Conservation (phyloP, 1,140 invertebrate species). For the Ceratina australensis region DNA sequence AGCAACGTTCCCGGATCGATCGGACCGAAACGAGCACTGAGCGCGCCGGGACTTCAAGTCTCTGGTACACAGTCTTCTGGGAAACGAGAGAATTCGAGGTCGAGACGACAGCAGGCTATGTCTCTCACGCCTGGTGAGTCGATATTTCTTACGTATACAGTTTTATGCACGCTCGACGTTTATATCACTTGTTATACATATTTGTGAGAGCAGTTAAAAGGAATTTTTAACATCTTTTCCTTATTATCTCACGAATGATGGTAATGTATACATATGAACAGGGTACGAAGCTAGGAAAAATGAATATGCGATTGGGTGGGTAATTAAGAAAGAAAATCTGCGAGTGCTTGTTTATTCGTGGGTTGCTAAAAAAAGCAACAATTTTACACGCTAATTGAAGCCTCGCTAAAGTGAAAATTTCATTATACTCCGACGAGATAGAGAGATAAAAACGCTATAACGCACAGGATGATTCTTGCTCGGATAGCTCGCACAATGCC, state of each 20-base stretch:
- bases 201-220: not conserved
- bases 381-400: not conserved
- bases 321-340: conserved; percentile 6
- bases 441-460: not conserved
- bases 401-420: not conserved
- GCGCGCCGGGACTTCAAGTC: conserved; percentile 85
- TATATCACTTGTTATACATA: not conserved
- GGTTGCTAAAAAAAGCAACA: not conserved
- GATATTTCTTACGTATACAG: conserved; percentile 4
- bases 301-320: not conserved
- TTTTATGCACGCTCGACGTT: not conserved
- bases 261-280: too few species aligned
- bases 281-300: not conserved
- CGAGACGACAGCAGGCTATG: conserved; percentile 75
- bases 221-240: too few species aligned
- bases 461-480: not conserved
- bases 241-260: too few species aligned
- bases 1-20: conserved; percentile 68
- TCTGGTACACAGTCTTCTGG: conserved; percentile 68
- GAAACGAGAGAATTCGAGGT: conserved; percentile 69
- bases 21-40: conserved; percentile 85
- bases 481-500: not conserved
- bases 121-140: conserved; percentile 80
- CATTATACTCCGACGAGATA: not conserved
- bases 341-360: not conserved